Percentiles rank a stretch among this genome's conserved stretches.
Evolutionary conservation across 35 echinoderm and acorn worm genomes (phyloP).

Genomic region (Hemicentrotus pulcherrimus): DNA sequence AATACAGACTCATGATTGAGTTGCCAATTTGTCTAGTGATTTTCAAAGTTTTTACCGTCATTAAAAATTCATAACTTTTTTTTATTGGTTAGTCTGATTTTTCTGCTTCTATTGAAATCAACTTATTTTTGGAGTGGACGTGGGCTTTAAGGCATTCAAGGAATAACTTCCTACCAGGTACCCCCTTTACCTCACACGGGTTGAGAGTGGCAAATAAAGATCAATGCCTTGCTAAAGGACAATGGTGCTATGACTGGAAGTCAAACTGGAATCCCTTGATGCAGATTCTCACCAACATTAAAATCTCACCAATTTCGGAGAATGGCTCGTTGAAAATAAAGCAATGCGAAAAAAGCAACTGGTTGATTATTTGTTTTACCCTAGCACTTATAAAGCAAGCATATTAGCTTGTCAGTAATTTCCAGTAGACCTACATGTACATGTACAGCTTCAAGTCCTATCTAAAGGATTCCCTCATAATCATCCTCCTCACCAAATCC

Average conservation of each 20-base stretch:
- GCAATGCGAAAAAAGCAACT: background rate
- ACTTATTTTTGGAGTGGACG: too few species aligned
- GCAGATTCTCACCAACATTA: background rate
- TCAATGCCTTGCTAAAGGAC: background rate
- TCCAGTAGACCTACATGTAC: background rate
- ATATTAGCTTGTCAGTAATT: too few species aligned
- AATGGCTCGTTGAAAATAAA: background rate
- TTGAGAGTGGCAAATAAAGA: too few species aligned
- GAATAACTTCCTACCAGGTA: too few species aligned
- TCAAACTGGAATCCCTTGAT: background rate
- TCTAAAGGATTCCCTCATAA: background rate
- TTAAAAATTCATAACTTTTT: too few species aligned
- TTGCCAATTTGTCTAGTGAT: too few species aligned
- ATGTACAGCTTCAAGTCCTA: background rate
- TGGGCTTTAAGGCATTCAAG: too few species aligned
- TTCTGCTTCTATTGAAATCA: too few species aligned
- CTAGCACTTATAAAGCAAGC: background rate
- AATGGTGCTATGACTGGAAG: background rate
- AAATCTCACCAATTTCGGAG: background rate
- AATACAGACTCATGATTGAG: too few species aligned
- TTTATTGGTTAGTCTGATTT: too few species aligned
- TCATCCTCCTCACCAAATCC: background rate
- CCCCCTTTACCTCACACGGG: too few species aligned
- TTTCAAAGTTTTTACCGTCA: too few species aligned
- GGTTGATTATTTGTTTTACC: background rate